Evolutionary conservation across 2,113 vertebrate species (phyloP), one percentile per base, ranked within the genome.

Genomic region (Sorex araneus): DNA sequence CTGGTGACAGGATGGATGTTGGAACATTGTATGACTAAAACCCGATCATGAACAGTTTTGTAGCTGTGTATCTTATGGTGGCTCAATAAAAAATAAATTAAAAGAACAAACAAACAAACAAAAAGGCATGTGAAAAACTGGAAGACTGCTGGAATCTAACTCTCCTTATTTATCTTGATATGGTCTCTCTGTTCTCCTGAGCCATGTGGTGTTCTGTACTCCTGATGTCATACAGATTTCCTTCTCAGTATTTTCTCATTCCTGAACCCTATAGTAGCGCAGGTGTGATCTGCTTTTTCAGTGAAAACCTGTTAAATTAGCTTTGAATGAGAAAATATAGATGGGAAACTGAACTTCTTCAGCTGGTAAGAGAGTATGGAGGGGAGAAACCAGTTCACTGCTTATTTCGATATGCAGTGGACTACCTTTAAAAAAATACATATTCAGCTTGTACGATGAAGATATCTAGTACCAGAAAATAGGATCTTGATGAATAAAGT

Each of bases 221-320:
- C 54, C 47, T 43, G 47, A 92, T 54, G 13, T 85, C 57, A 18
- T 66, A n/a, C 10, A 25, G 15, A 77, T 77, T 81, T 93, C 3
- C 36, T 79, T 3, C 36, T 79, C 47, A 63, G 7, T 66, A 32
- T 74, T 92, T 74, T 66, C 60, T 28, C 71, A 23, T 78, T 86
- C n/a, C 69, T 64, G 34, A 66, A 47, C 90, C 87, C 34, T 71
- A 40, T 87, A 19, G 89, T 43, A 89, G 78, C 70, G 36, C 63
- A 92, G 73, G 50, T 93, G 45, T 63, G 43, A n/a, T 85, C 63
- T 64, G 50, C 12, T 50, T 32, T 69, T 90, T 90, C 27, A 27
- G 3, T 36, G 43, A 36, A 91, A 90, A 32, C 43, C 25, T 84
- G 40, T 75, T 84, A 92, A 43, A 71, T 85, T 60, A 82, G 57